Base-by-base conservation (phyloP, 2,888 invertebrate species). In the Troides oblongomaculatus region DNA sequence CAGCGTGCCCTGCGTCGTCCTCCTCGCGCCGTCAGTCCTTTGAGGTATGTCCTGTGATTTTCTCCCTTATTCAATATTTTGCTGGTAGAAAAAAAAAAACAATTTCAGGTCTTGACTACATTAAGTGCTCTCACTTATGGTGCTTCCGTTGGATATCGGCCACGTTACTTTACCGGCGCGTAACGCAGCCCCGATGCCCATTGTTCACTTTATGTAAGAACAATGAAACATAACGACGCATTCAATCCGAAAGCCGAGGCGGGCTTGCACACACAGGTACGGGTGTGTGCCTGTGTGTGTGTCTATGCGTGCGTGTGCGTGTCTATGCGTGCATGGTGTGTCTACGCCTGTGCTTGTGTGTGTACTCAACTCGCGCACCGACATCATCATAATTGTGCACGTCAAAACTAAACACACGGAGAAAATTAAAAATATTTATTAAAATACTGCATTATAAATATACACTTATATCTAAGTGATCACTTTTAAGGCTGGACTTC, bases 361-460 rank as follows among this genome's bases (percentile, higher is more conserved):
- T 62, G 23, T 46, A 63, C 53, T 50, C 63, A 62, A 50, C 50
- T 61, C 69, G 46, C 71, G 63, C 59, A 66, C 57, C 25, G n/a
- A 39, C 39, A 39, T 10, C 46, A 23, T 30, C 21, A 64, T 21
- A 21, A 21, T 30, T 23, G 23, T 30, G 30, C 30, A 30, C 30
- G 30, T 50, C 59, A 46, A 53, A 21, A n/a, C 81, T 82, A 85
- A 87, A 86, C 85, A 85, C 84, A 80, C 73, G 62, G 71, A 73
- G 79, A 78, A 78, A 79, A 81, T 80, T 80, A 83, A 86, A 87
- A 87, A 84, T 85, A 69, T 91, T 91, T 91, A 90, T 92, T 92
- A 88, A 78, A 89, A 88, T 89, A 89, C 86, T 87, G 84, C 78
- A 78, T 84, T 85, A 86, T 83, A 85, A 84, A 85, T 86, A 88